These are phyloP conservation scores for Pseudocheirus occidentalis DNA, from an alignment of 2,797 vertebrate species.

Conservation along the genomic window DNA sequence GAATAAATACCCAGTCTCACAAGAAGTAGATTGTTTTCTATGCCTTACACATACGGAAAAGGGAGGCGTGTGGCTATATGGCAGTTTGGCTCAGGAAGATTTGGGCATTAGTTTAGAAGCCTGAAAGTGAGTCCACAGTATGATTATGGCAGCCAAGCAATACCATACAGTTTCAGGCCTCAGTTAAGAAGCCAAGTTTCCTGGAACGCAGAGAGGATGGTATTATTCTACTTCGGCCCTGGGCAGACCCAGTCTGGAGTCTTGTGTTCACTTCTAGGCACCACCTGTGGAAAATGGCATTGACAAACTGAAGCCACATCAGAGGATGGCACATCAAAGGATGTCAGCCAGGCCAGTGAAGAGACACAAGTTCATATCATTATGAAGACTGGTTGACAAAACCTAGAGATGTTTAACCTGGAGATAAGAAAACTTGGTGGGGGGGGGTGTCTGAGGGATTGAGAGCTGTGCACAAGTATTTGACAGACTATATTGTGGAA, in stretches of 20 bases:
- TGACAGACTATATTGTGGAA: neutral
- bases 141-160: neutral
- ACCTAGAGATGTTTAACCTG: neutral
- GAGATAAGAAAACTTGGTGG: neutral
- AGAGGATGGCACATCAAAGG: neutral
- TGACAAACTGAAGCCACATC: neutral
- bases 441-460: neutral
- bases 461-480: neutral
- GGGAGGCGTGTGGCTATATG: neutral
- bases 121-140: neutral
- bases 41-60: neutral
- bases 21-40: too few relatives aligned
- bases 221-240: neutral
- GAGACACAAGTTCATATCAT: neutral
- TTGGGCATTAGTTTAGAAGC: neutral
- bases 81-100: neutral
- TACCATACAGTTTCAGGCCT: neutral
- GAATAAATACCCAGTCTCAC: neutral
- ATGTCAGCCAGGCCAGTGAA: neutral
- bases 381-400: neutral
- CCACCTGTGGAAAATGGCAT: neutral
- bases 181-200: neutral
- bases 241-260: neutral
- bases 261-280: neutral
- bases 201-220: neutral